Percentiles rank a stretch among this genome's conserved stretches.
Evolutionary conservation across 2,797 vertebrate genomes (phyloP).

Genomic region (Todus mexicanus): DNA sequence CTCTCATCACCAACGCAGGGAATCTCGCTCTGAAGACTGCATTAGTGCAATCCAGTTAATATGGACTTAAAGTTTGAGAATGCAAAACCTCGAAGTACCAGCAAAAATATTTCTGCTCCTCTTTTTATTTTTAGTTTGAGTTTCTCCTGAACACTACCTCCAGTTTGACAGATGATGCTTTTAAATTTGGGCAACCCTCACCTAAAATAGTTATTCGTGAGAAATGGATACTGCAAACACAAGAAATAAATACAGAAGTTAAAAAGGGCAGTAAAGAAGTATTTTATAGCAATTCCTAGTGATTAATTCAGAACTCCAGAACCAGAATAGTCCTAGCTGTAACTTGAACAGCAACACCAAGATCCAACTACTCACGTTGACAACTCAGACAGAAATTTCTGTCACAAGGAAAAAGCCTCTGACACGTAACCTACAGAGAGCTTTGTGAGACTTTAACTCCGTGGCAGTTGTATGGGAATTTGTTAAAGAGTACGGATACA

Average conservation of each 20-base stretch:
- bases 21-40: not conserved
- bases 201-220: not conserved
- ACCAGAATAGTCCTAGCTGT: not conserved
- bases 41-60: not conserved
- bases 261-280: not conserved
- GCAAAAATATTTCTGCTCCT: not conserved
- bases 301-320: not conserved
- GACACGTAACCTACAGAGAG: not conserved
- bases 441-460: not conserved
- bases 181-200: not conserved
- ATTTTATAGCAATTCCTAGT: not conserved
- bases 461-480: accelerated
- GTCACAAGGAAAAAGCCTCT: not conserved
- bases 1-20: not conserved
- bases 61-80: not conserved
- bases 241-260: not conserved
- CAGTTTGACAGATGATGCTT: not conserved
- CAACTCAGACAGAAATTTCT: not conserved
- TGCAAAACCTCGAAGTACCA: not conserved
- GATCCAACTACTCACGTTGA: not conserved
- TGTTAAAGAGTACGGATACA: accelerated
- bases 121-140: not conserved
- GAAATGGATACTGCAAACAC: not conserved
- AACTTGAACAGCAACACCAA: not conserved
- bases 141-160: not conserved